Evolutionary conservation across 2,797 vertebrate species (phyloP), one percentile per base, ranked within the genome.

Genomic region (Anguilla megastoma): DNA sequence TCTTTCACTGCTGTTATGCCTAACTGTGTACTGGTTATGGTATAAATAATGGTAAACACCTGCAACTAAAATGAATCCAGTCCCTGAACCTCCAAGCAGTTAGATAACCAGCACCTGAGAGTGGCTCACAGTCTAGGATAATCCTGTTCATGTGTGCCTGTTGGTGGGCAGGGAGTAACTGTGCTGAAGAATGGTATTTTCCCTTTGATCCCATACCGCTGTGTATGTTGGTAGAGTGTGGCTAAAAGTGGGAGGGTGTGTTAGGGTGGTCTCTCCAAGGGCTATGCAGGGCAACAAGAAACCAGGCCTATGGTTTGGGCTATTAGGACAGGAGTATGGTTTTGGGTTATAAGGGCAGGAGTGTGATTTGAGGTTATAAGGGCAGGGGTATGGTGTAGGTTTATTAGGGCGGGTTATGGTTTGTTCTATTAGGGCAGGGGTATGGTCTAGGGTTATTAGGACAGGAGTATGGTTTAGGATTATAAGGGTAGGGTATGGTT

Each of bases 41-140:
- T 84, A 52, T 27, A 14, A n/a, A 54, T 56, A 84, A 84, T 27
- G 21, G 48, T n/a, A 30, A 54, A 30, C 24, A 54, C 69, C 52
- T 85, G 84, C n/a, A 84, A 50, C 88, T 74, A 54, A 50, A 52
- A 52, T 83, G 88, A 89, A 91, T 86, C 60, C 82, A 52, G 63
- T 71, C 69, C 27, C 69, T 71, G 69, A 30, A 27, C 69, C 74
- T 86, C 85, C 82, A 21, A 0, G 48, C 86, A 87, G 86, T 41
- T 88, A 86, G 89, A 90, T 89, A 90, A 87, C 86, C 66, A 87
- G 86, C 24, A 84, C 85, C 76, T 56, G 84, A 85, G 54, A 88
- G 87, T 63, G 82, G 89, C 85, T 91, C 88, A 89, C 56, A 88
- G 21, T 88, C 86, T 21, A 60, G 12, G 84, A 63, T 91, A 91